These are phyloP conservation scores for Sthenelais limicola DNA, from an alignment of 2,888 invertebrate genomes.

Conservation along the genomic window DNA sequence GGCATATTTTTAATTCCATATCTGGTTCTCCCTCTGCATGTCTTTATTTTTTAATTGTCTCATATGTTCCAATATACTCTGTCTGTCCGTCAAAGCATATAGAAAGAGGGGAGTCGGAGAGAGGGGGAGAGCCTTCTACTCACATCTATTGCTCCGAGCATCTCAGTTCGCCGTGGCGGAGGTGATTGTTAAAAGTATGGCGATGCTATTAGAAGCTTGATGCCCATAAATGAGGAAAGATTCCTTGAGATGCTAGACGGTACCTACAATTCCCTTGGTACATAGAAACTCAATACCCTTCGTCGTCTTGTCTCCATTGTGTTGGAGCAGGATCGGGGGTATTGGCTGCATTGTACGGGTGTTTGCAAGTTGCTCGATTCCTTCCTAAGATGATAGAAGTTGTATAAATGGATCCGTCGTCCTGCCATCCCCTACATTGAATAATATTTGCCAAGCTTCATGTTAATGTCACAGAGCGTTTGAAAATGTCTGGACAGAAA, in stretches of 20 bases:
- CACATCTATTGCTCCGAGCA: too few species aligned
- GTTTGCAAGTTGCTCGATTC: slow-evolving; percentile 1
- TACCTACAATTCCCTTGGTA: neutral
- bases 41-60: too few species aligned
- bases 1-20: slow-evolving; percentile 2
- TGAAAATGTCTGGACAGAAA: too few species aligned
- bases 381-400: too few species aligned
- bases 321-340: neutral
- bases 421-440: too few species aligned
- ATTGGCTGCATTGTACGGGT: neutral
- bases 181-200: neutral
- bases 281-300: slow-evolving; percentile 6
- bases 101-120: neutral
- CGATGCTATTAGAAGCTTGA: neutral
- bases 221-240: neutral
- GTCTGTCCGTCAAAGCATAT: too few species aligned
- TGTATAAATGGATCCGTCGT: too few species aligned
- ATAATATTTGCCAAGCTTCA: too few species aligned
- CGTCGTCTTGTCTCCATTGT: neutral
- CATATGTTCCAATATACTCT: too few species aligned
- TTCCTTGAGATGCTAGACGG: slow-evolving; percentile 9
- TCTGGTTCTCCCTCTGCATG: neutral
- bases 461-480: too few species aligned
- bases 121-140: neutral
- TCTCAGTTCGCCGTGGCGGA: too few species aligned